phyloP scores from a whole-genome alignment of 2,113 vertebrate species.

The Telmatochromis sp. region DNA sequence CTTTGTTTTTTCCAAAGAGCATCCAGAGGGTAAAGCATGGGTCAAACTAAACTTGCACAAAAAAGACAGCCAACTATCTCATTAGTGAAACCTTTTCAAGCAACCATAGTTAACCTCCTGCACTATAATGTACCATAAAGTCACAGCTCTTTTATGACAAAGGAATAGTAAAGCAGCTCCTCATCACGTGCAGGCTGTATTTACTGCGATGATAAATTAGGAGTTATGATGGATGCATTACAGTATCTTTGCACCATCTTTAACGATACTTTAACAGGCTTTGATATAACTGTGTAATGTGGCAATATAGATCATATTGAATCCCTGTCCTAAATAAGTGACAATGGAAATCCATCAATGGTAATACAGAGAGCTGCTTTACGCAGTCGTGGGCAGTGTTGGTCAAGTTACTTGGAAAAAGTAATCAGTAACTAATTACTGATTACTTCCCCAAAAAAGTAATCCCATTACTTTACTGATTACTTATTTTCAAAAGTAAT shows the following conservation, averaged over 20 bases:
- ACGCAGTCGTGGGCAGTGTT: neutral
- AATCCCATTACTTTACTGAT: too few species aligned
- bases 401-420: too few species aligned
- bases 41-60: neutral
- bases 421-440: too few species aligned
- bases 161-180: neutral
- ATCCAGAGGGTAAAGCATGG: neutral
- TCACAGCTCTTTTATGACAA: neutral
- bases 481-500: too few species aligned
- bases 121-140: neutral
- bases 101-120: neutral
- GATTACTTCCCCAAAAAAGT: too few species aligned
- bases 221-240: neutral
- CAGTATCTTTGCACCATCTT: neutral
- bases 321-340: neutral
- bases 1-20: neutral
- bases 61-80: neutral
- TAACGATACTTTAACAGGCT: slow-evolving; percentile 4
- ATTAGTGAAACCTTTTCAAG: neutral
- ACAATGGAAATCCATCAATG: neutral
- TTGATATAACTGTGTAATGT: neutral
- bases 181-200: neutral
- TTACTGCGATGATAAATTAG: neutral
- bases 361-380: neutral
- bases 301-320: neutral